Base-by-base conservation (phyloP, 1,140 invertebrate genomes). In the Halictus rubicundus region DNA sequence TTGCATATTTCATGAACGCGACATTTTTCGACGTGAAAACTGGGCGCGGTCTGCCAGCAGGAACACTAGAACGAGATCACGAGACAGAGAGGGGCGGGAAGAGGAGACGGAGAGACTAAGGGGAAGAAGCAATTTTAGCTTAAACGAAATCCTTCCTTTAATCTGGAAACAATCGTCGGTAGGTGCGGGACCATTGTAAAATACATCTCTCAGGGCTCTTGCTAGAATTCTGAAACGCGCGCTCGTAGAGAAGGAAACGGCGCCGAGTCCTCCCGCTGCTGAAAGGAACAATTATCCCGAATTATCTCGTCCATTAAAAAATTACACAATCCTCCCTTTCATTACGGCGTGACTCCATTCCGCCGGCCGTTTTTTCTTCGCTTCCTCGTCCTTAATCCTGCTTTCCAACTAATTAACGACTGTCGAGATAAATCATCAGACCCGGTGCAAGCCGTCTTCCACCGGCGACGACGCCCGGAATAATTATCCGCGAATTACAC, bases 241-340 rank as follows among this genome's bases (percentile, higher is more conserved):
- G 6, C 49, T 5, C 0, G 32, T 3, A 3, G 49, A 46, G 49
- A 52, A 52, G 6, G 49, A 52, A 21, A 52, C 49, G 49, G 3
- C 49, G 49, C 4, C 42, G 8, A 42, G 46, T 6, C 16, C 19
- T 52, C 14, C 8, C n/a, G 32, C 32, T 16, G 27, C 5, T 57
- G 49, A 72, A 78, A 37, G 49, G 49, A 65, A 46, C 60, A 65
- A 78, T 78, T 78, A 72, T 57, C 46, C 14, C 4, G 46, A 78
- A 54, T 78, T 78, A 64, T 25, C 60, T 23, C n/a, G 9, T 65
- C 60, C 76, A 65, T 78, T 72, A 71, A 71, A 78, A 71, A 71
- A 78, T 78, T 78, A 78, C 68, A 39, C 66, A 39, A 63, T 63
- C 68, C 27, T 42, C n/a, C 16, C 21, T 59, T 72, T 72, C 52